Conservation (phyloP, 2,888 invertebrate species). For the Ectemnius lituratus region DNA sequence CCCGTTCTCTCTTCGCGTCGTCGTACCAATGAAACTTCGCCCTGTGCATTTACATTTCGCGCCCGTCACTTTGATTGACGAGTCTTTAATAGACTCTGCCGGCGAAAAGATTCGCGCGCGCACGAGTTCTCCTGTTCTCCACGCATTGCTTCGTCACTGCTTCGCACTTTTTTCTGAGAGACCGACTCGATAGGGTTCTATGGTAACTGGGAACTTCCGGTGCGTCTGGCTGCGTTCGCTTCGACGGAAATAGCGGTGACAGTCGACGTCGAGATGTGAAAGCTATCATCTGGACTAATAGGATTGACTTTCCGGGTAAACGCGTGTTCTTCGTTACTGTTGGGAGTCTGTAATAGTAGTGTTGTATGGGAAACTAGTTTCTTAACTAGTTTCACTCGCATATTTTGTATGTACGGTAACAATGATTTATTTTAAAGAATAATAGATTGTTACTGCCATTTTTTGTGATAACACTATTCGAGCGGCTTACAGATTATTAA, state of each 20-base stretch:
- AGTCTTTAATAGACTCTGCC: conserved; percentile 8
- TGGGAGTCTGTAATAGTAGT: background rate
- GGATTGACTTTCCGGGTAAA: background rate
- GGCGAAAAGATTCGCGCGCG: conserved; percentile 8
- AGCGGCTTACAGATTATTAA: too few relatives aligned
- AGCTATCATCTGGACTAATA: background rate
- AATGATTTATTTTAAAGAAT: background rate
- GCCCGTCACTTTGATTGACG: conserved; percentile 6
- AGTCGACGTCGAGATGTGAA: too few relatives aligned
- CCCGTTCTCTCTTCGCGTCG: too few relatives aligned
- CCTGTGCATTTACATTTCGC: conserved; percentile 27
- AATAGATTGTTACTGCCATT: background rate
- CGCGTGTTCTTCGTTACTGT: background rate
- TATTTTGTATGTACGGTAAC: too few relatives aligned
- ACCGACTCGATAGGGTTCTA: too few relatives aligned
- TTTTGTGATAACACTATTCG: background rate
- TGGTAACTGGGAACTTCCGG: too few relatives aligned
- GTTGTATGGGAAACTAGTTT: background rate
- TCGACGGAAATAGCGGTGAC: too few relatives aligned
- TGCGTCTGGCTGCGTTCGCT: too few relatives aligned
- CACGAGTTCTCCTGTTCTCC: too few relatives aligned
- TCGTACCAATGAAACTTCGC: conserved; percentile 7
- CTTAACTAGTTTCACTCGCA: too few relatives aligned
- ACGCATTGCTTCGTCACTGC: too few relatives aligned
- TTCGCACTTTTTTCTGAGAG: too few relatives aligned